Evolutionary conservation across 2,888 invertebrate genomes (phyloP).

Genomic region (Zygaena filipendulae): DNA sequence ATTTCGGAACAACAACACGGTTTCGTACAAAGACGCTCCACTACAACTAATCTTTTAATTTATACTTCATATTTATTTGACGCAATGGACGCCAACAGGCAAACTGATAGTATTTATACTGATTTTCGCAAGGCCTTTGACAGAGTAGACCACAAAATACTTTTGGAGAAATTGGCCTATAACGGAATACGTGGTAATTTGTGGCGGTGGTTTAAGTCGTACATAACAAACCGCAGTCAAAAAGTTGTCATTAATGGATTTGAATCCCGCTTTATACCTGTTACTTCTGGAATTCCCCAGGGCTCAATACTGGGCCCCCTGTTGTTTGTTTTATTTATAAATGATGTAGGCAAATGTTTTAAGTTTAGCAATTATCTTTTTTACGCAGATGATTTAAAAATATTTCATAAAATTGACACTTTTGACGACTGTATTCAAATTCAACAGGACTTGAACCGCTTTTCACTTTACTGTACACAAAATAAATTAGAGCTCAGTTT

Average conservation of each 20-base stretch:
- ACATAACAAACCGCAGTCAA: constrained; percentile 8
- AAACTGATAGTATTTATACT: constrained; percentile 7
- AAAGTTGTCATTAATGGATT: constrained; percentile 8
- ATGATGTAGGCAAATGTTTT: constrained; percentile 5
- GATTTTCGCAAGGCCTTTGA: constrained; percentile 15
- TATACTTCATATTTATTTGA: too few species aligned
- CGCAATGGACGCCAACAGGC: constrained; percentile 1
- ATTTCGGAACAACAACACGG: constrained; percentile 14
- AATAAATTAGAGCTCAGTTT: too few species aligned
- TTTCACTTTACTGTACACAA: too few species aligned
- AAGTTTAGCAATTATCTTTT: constrained; percentile 1
- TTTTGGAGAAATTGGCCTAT: constrained; percentile 10
- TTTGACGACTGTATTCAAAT: too few species aligned
- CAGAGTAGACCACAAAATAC: constrained; percentile 12
- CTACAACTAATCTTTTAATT: too few species aligned
- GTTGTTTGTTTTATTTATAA: constrained; percentile 5
- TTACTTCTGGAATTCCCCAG: constrained; percentile 13
- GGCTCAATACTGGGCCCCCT: constrained; percentile 14
- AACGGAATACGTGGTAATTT: constrained; percentile 12
- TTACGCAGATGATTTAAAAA: constrained; percentile 7
- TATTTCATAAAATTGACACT: too few species aligned
- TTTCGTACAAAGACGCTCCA: constrained; percentile 2
- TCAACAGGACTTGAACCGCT: too few species aligned
- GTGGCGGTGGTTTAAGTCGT: constrained; percentile 7
- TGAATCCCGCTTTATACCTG: constrained; percentile 7